Base-by-base conservation (phyloP, 92 coral and sea anemone species). In the Pocillopora grandis region DNA sequence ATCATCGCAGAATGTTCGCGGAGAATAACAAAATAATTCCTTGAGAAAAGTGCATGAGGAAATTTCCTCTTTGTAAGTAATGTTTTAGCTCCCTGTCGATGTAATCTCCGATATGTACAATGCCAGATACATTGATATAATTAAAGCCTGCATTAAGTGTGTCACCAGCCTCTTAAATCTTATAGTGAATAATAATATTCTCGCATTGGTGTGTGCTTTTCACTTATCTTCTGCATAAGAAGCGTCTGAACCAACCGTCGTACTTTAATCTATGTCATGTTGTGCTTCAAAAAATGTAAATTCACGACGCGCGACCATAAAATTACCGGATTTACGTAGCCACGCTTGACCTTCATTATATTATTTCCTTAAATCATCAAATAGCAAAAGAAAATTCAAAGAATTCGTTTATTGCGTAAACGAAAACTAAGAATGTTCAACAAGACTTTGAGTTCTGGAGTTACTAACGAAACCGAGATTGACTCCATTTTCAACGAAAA, bases 121-220 rank as follows among this genome's bases (percentile, higher is more conserved):
- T 70, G 6, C 21, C 75, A 70, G 57, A 70, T 35, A 27, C 59
- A 35, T 57, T 57, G 31, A 76, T 20, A 23, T 21, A 27, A 58
- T 76, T 58, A 59, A 33, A n/a, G 48, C 55, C 9, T 11, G 66
- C 59, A 49, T 79, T 42, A 76, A 6, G 19, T 65, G 73, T 23
- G 73, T 79, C 83, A 79, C 8, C 52, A 23, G 75, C 48, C 73
- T 66, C 27, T 78, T 21, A 61, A 42, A 18, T 62, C 71, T 36
- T 63, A 49, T 70, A 77, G 60, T 19, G 71, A 78, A 42, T 49
- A 42, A 20, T 15, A 12, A 42, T 7, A 42, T 42, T 42, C 52
- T 3, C 17, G 3, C 5, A 65, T 69, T 15, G 8, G 55, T 52
- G 16, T 11, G 62, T 11, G 21, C 62, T 67, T 20, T 37, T 20